Base-by-base conservation (phyloP, 2,888 invertebrate genomes). In the Zonitis immaculata region DNA sequence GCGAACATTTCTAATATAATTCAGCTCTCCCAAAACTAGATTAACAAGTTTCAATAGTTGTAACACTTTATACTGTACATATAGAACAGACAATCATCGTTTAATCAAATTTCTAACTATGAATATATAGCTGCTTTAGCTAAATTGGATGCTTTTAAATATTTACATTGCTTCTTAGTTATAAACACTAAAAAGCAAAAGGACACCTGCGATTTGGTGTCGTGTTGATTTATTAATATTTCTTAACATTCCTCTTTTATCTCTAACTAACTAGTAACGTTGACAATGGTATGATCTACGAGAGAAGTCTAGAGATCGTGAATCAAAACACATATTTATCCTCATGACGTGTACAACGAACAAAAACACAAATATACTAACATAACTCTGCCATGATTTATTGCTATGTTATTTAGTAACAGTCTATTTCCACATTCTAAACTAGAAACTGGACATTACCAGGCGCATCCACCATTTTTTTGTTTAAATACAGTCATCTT, bases 211-310 rank as follows among this genome's bases (percentile, higher is more conserved):
- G 68, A 66, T 66, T 64, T 63, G 63, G 60, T 64, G 64, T 49
- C 51, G 8, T 22, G 54, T 61, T 69, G 67, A 71, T 70, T 69
- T 68, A 71, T 69, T 66, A 66, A 65, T 60, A 60, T 61, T 62
- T 64, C 64, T 63, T 61, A 66, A 63, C 60, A 58, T 52, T 56
- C 60, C 57, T 58, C 57, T n/a, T 53, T 51, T 51, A 57, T 56
- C 57, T 51, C n/a, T n/a, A n/a, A n/a, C 49, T 51, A 14, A 14
- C 14, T 32, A 14, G 32, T 14, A 32, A 8, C 14, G 56, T 56
- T 60, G 63, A 60, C 64, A 65, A 57, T 53, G 44, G 50, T 44
- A 62, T 63, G 61, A 63, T 65, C 55, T 61, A 63, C 58, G 60
- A 54, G 57, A 54, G 47, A 59, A 60, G 58, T 58, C 51, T 53